phyloP scores from a whole-genome alignment of 1,140 invertebrate species.

The Aphelenchoides fujianensis region DNA sequence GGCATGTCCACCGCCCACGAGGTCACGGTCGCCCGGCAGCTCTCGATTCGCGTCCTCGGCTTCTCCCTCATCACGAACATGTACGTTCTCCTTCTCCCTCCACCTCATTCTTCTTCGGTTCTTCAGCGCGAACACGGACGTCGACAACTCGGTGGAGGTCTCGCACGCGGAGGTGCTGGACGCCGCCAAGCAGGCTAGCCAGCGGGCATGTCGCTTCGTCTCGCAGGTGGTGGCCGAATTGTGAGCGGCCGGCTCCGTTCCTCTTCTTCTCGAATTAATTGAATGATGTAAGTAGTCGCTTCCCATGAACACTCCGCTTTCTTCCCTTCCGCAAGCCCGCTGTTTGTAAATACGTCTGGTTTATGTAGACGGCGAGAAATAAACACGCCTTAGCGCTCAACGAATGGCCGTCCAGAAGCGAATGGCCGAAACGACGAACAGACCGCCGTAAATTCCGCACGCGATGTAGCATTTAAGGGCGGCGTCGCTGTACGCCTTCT shows the following conservation, averaged over 20 bases:
- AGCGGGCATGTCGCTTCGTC: constrained; percentile 19
- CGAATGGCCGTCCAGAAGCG: neutral
- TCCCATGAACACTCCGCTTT: neutral
- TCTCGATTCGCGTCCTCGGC: constrained; percentile 65
- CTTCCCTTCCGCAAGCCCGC: neutral
- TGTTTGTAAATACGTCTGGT: constrained; percentile 4
- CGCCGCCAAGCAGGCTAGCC: constrained; percentile 44
- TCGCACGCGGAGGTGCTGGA: constrained; percentile 56
- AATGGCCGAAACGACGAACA: neutral
- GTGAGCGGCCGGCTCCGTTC: neutral
- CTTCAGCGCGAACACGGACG: constrained; percentile 51
- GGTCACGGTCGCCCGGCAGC: constrained; percentile 66
- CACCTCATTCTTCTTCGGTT: constrained; percentile 22
- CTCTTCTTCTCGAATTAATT: neutral
- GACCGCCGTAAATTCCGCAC: constrained; percentile 15
- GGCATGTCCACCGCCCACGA: constrained; percentile 66
- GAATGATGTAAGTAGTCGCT: no score
- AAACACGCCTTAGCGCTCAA: neutral
- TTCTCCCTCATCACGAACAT: constrained; percentile 66
- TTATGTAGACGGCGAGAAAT: no score
- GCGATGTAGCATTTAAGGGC: neutral
- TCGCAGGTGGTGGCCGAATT: constrained; percentile 3
- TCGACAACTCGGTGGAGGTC: constrained; percentile 55
- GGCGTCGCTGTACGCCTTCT: neutral
- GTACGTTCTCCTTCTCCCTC: constrained; percentile 29